These are phyloP conservation scores for Erynnis tages DNA, from an alignment of 2,888 invertebrate genomes.

Conservation along the genomic window DNA sequence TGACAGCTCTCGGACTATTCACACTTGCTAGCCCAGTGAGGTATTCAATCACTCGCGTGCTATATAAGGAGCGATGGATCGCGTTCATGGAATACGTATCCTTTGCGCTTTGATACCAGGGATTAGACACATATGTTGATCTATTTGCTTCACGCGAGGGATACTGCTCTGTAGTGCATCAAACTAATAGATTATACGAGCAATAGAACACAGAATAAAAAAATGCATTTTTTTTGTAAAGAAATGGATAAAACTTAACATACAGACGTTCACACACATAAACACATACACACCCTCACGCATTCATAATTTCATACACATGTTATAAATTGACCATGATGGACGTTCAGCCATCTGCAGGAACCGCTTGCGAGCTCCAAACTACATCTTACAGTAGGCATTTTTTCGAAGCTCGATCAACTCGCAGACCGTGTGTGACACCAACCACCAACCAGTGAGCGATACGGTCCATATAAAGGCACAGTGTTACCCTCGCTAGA, in stretches of 20 bases:
- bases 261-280: too few relatives aligned
- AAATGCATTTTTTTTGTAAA: too few relatives aligned
- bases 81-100: conserved; percentile 32
- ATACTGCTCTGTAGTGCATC: not conserved
- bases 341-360: too few relatives aligned
- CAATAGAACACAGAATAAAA: too few relatives aligned
- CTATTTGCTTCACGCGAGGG: conserved; percentile 19
- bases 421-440: conserved; percentile 29
- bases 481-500: conserved; percentile 54
- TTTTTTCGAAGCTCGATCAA: not conserved
- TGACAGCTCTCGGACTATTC: too few relatives aligned
- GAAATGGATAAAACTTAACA: too few relatives aligned
- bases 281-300: too few relatives aligned
- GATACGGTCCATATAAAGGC: conserved; percentile 50
- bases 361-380: too few relatives aligned
- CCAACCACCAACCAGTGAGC: conserved; percentile 24
- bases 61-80: conserved; percentile 41
- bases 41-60: conserved; percentile 32
- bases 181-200: too few relatives aligned
- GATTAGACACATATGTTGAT: conserved; percentile 31
- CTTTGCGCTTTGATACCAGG: conserved; percentile 37
- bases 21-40: conserved; percentile 12
- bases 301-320: too few relatives aligned
- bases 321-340: too few relatives aligned
- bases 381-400: too few relatives aligned